These are phyloP conservation scores for Tachina lurida DNA, from an alignment of 2,888 invertebrate genomes.

Conservation along the genomic window DNA sequence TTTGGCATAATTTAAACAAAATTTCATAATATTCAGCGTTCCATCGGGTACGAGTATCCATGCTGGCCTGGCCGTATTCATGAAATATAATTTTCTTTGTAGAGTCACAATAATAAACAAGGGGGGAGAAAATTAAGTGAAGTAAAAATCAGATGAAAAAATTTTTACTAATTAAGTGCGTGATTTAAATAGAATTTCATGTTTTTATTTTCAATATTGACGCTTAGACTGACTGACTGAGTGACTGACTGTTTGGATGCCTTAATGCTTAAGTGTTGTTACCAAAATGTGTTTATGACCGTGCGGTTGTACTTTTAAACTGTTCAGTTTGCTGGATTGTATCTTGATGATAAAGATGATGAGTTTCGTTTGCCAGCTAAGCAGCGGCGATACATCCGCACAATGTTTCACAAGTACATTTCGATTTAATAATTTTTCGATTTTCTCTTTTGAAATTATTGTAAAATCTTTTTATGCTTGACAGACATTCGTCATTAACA, in stretches of 20 bases:
- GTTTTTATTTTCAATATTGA: slow-evolving; percentile 54
- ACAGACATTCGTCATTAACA: slow-evolving; percentile 72
- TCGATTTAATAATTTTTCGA: slow-evolving; percentile 57
- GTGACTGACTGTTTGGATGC: neutral
- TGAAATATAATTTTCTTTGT: slow-evolving; percentile 5
- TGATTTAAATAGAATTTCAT: slow-evolving; percentile 70
- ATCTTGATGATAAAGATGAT: slow-evolving; percentile 24
- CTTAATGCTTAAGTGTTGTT: neutral
- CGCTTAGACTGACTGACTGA: slow-evolving; percentile 7
- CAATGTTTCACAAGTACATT: slow-evolving; percentile 54
- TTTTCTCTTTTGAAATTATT: slow-evolving; percentile 36
- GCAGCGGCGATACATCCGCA: slow-evolving; percentile 55
- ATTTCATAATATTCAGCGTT: slow-evolving; percentile 37
- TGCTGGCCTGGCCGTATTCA: neutral
- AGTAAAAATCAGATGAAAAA: slow-evolving; percentile 12
- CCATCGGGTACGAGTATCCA: neutral
- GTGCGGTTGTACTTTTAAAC: slow-evolving; percentile 50
- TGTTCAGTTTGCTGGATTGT: slow-evolving; percentile 46
- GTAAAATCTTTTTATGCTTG: slow-evolving; percentile 65
- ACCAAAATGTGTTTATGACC: slow-evolving; percentile 21
- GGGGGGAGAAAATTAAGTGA: neutral
- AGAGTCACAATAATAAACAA: slow-evolving; percentile 34
- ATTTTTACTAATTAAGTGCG: slow-evolving; percentile 69
- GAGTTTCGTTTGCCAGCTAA: slow-evolving; percentile 41
- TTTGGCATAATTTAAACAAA: slow-evolving; percentile 65